Evolutionary conservation across 1,140 invertebrate genomes (phyloP), one percentile per base, ranked within the genome.

Genomic region (Lysiphlebus fabarum): DNA sequence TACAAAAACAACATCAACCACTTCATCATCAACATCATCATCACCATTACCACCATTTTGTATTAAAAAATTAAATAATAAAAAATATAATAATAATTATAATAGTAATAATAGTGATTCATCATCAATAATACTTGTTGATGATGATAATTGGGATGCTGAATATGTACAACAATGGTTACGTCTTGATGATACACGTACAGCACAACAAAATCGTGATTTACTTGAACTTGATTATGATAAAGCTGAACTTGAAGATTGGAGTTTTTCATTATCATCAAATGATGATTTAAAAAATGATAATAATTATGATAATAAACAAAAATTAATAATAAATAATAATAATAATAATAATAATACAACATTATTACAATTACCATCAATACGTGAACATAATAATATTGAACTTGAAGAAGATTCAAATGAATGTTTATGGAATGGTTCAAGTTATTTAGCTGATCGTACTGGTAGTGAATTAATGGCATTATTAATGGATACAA

Each of bases 151-250:
- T 49, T 89, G 85, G 78, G 87, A 90, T 65, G 82, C 85, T 5
- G 87, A 89, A 69, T 90, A 88, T 63, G 85, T 90, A 37, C 87
- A 89, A 70, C 86, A 88, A 63, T 90, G 88, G 88, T 72, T 90
- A 37, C 81, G 77, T 68, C 72, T 89, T 63, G 88, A 89, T 68
- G 87, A 89, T 60, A 84, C 86, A 0, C 77, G 86, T 64, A 85
- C 84, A 58, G 82, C 84, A 2, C 85, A 87, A 66, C 84, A 87
- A 62, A 85, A 87, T 65, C 77, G 85, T 62, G 86, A 87, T 68
- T 71, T 87, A 50, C 78, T 87, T 40, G 86, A 88, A 67, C 76
- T 88, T 62, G 86, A 89, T 69, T 90, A 89, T 66, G 87, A 89
- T 69, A 82, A 84, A 63, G 84, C 87, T 6, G 89, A 90, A 73